A percentile compares a stretch with the other conserved stretches of the same genome.
phyloP scores from a whole-genome alignment of 2,888 invertebrate species.

The Gandaritis pyraliata region DNA sequence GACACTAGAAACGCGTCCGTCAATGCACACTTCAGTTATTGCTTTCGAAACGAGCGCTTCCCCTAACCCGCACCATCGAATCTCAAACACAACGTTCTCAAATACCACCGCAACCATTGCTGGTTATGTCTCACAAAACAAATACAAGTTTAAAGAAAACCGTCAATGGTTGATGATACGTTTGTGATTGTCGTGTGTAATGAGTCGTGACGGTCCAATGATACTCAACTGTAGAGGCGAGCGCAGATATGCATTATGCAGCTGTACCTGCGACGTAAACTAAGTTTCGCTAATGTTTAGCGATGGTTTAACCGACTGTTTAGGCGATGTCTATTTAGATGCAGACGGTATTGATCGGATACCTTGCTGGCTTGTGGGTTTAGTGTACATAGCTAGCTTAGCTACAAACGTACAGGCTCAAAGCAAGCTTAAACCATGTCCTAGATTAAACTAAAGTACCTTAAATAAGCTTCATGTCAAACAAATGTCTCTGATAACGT shows the following conservation, averaged over 20 bases:
- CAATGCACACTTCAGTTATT: conserved; percentile 76
- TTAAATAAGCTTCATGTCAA: no score
- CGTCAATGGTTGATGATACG: conserved; percentile 20
- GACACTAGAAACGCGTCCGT: conserved; percentile 74
- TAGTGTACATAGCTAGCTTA: background rate
- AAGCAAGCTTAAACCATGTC: no score
- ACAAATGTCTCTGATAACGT: no score
- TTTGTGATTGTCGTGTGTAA: conserved; percentile 33
- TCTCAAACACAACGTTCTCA: background rate
- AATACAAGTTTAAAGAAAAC: background rate
- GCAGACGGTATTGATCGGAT: conserved; percentile 31
- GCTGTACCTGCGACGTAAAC: conserved; percentile 33
- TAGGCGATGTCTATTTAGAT: conserved; percentile 36
- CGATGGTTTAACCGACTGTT: conserved; percentile 39
- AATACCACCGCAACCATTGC: conserved; percentile 8
- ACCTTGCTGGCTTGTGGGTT: conserved; percentile 20
- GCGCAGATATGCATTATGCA: conserved; percentile 45
- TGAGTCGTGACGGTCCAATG: conserved; percentile 36
- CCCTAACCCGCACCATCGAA: conserved; percentile 24
- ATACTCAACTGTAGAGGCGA: conserved; percentile 30
- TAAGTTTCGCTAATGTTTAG: conserved; percentile 42
- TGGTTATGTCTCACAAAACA: background rate
- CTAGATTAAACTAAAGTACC: no score
- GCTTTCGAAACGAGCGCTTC: conserved; percentile 41
- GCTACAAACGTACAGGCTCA: no score